phyloP scores from a whole-genome alignment of 1,140 invertebrate genomes.

The Adelges cooleyi region DNA sequence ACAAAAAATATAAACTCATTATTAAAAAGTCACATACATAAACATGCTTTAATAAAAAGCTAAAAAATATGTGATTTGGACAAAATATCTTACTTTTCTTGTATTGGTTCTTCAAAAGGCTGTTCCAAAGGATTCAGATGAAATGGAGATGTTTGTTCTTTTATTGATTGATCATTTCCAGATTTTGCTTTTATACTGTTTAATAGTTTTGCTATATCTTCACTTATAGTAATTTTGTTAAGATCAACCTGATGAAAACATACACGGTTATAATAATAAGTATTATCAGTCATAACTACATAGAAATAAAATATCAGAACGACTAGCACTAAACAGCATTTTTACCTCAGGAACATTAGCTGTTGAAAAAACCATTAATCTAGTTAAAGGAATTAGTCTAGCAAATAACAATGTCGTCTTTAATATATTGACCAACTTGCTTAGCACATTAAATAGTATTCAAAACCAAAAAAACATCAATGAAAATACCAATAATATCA shows the following conservation, averaged over 20 bases:
- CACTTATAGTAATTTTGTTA: conserved; percentile 18
- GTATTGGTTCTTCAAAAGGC: not conserved
- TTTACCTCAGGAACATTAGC: not conserved
- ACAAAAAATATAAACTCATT: too few relatives aligned
- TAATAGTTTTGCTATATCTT: conserved; percentile 16
- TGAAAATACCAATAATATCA: not conserved
- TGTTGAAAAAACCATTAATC: not conserved
- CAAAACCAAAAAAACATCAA: not conserved
- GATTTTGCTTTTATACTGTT: conserved; percentile 9
- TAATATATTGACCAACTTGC: not conserved
- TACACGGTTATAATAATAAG: too few relatives aligned
- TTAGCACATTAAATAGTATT: not conserved
- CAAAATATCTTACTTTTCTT: conserved; percentile 9
- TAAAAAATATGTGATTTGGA: too few relatives aligned
- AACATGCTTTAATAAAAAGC: too few relatives aligned
- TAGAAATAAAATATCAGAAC: too few relatives aligned
- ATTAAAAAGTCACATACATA: too few relatives aligned
- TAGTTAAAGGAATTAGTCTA: not conserved
- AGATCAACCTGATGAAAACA: conserved; percentile 3
- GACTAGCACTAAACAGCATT: not conserved
- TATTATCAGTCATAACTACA: too few relatives aligned
- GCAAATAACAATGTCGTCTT: not conserved
- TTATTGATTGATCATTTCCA: not conserved
- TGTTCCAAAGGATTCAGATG: not conserved
- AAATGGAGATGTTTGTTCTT: conserved; percentile 11